These are phyloP conservation scores for Muschampia staudingeri DNA, from an alignment of 2,888 invertebrate genomes.

Conservation along the genomic window DNA sequence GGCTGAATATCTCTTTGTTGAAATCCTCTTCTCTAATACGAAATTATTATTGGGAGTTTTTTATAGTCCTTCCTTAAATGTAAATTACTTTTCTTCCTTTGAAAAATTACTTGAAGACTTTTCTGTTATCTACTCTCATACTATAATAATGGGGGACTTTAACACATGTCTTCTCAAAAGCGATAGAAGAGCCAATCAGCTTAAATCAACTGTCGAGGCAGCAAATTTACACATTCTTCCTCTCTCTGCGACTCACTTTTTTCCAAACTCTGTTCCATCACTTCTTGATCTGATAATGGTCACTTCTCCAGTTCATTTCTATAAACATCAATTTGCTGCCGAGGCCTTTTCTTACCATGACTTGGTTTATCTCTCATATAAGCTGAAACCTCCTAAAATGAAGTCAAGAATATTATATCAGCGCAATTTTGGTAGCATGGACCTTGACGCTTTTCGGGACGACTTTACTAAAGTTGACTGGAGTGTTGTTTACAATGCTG, in stretches of 20 bases:
- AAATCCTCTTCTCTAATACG: not conserved
- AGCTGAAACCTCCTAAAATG: not conserved
- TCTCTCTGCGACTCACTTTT: not conserved
- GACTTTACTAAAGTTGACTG: not conserved
- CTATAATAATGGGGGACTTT: no score
- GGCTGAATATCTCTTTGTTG: not conserved
- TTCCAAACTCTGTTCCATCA: not conserved
- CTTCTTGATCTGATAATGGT: not conserved
- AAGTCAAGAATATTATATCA: no score
- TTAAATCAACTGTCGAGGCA: not conserved
- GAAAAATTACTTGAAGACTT: not conserved
- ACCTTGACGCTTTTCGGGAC: not conserved
- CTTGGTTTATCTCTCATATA: not conserved
- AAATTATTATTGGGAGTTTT: constrained; percentile 5
- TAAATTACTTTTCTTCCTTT: not conserved
- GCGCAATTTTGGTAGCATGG: not conserved
- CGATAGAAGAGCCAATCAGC: not conserved
- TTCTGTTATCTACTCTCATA: not conserved
- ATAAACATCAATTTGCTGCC: not conserved
- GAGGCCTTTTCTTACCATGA: constrained; percentile 1
- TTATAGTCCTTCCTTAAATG: not conserved
- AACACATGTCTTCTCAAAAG: not conserved
- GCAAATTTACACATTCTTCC: not conserved
- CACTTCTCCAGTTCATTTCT: not conserved
- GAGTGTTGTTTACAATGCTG: no score